Conservation (phyloP, 2,888 invertebrate genomes). For the Sinhomidia bicolor region DNA sequence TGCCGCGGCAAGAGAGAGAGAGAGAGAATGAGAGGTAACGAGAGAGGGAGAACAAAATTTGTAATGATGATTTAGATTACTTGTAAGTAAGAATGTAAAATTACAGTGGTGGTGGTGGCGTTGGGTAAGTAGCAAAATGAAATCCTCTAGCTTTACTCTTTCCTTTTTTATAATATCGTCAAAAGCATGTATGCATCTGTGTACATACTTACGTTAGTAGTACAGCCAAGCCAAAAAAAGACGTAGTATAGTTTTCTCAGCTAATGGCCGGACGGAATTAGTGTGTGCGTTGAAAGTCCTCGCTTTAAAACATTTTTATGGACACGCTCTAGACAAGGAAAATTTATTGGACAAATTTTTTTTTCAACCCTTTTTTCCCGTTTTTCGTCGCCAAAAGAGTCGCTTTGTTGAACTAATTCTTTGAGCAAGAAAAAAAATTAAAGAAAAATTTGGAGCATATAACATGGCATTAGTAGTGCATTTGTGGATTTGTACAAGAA, state of each 20-base stretch:
- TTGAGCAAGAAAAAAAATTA: no score
- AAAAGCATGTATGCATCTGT: neutral
- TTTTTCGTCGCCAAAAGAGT: slow-evolving; percentile 1
- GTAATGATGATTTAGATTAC: slow-evolving; percentile 66
- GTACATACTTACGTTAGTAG: no score
- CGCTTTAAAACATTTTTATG: slow-evolving; percentile 51
- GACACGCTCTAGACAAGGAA: slow-evolving; percentile 16
- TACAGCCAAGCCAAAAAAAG: neutral
- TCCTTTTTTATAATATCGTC: neutral
- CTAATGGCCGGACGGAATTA: slow-evolving; percentile 45
- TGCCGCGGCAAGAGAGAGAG: no score
- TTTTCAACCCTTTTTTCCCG: slow-evolving; percentile 40
- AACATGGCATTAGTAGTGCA: neutral
- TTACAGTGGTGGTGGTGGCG: slow-evolving; percentile 13
- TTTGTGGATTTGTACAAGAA: slow-evolving; percentile 9
- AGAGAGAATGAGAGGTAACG: neutral
- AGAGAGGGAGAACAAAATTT: slow-evolving; percentile 25
- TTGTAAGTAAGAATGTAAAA: slow-evolving; percentile 43
- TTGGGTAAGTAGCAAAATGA: no score
- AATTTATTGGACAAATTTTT: slow-evolving; percentile 58
- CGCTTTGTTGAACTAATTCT: slow-evolving; percentile 23
- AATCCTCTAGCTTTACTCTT: no score
- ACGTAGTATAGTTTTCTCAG: slow-evolving; percentile 12
- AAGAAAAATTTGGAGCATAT: slow-evolving; percentile 9
- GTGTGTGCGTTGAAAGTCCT: slow-evolving; percentile 34